Evolutionary conservation across 1,140 invertebrate genomes (phyloP).

Genomic region (Spodoptera litura): DNA sequence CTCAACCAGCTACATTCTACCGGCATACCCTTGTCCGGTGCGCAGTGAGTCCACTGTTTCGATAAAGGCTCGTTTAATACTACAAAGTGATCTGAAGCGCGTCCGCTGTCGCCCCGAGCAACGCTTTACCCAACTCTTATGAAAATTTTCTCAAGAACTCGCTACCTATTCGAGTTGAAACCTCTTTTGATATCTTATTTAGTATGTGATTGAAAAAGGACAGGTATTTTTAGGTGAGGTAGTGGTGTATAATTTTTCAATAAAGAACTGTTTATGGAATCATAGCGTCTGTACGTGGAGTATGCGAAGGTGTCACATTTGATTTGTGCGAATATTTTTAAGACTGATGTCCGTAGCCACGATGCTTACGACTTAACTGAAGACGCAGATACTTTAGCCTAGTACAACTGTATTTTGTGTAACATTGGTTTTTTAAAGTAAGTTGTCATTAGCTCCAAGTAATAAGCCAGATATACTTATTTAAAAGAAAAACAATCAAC

Average conservation of each 20-base stretch:
- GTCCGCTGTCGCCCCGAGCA: conserved; percentile 73
- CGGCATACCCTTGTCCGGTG: conserved; percentile 53
- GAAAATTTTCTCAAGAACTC: conserved; percentile 70
- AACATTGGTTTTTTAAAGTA: no score
- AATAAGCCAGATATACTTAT: no score
- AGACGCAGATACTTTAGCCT: no score
- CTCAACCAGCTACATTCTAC: conserved; percentile 45
- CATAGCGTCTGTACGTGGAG: no score
- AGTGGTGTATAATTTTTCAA: not conserved
- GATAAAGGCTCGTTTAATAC: conserved; percentile 78
- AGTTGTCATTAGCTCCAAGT: no score
- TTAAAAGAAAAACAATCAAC: no score
- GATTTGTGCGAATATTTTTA: no score
- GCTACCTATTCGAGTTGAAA: conserved; percentile 11
- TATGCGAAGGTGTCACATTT: no score
- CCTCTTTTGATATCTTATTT: conserved; percentile 39
- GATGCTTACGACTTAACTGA: no score
- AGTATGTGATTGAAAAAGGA: conserved; percentile 41
- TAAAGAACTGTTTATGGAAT: no score
- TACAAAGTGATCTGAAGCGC: conserved; percentile 78
- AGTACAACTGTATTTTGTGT: no score
- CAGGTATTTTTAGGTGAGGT: not conserved
- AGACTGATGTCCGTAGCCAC: no score
- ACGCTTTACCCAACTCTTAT: conserved; percentile 76
- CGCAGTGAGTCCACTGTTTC: conserved; percentile 57